Evolutionary conservation across 2,797 vertebrate species (phyloP).

Genomic region (Peromyscus nudipes): DNA sequence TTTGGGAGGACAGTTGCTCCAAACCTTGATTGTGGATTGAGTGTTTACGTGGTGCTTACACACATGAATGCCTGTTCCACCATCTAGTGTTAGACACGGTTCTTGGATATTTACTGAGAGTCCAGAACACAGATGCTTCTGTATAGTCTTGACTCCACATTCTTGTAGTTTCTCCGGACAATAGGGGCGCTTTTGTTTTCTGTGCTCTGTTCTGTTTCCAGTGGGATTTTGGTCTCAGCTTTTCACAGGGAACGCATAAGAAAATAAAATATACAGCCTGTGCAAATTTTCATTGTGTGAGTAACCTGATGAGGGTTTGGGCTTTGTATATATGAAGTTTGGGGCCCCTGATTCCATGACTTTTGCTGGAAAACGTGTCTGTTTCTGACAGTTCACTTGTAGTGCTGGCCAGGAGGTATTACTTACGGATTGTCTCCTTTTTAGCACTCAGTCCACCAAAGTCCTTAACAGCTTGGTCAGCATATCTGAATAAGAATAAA

Average conservation of each 20-base stretch:
- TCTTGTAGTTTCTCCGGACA: slow-evolving; percentile 31
- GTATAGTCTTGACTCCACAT: slow-evolving; percentile 9
- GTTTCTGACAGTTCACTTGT: not conserved
- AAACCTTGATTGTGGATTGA: not conserved
- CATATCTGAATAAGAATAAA: slow-evolving; percentile 47
- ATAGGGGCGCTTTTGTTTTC: slow-evolving; percentile 46
- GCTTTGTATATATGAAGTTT: not conserved
- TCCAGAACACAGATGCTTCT: slow-evolving; percentile 46
- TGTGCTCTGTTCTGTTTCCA: slow-evolving; percentile 43
- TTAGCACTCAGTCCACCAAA: not conserved
- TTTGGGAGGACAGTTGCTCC: not conserved
- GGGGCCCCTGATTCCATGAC: not conserved
- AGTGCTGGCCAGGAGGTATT: not conserved
- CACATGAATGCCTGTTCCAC: not conserved
- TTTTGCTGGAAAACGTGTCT: not conserved
- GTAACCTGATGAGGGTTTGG: not conserved
- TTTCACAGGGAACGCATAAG: not conserved
- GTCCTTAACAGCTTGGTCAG: slow-evolving; percentile 67
- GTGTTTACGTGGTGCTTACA: not conserved
- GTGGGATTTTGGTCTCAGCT: slow-evolving; percentile 39
- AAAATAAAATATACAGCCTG: not conserved
- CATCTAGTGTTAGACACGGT: not conserved
- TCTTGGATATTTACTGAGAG: slow-evolving; percentile 1
- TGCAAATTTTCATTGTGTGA: not conserved
- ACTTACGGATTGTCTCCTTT: slow-evolving; percentile 48